phyloP scores from a whole-genome alignment of 2,797 vertebrate genomes.

The Lithobates sylvaticus region DNA sequence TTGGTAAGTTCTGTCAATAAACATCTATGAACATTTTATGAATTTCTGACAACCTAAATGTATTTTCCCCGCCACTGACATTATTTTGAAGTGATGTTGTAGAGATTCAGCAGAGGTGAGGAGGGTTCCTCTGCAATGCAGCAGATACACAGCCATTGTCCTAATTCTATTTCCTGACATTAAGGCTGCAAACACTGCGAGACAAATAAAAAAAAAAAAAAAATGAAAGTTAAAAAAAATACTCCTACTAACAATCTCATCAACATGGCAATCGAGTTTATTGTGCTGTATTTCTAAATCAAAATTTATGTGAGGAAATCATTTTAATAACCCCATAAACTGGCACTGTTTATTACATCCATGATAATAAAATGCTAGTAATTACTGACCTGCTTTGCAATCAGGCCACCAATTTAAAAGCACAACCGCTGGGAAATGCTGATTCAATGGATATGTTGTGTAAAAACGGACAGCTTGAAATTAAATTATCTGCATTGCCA shows the following conservation, averaged over 20 bases:
- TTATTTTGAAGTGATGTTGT: background rate
- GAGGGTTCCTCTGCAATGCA: slow-evolving; percentile 46
- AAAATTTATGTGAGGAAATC: slow-evolving; percentile 54
- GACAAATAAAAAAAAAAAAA: slow-evolving; percentile 21
- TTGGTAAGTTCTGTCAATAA: background rate
- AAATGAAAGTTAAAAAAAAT: slow-evolving; percentile 24
- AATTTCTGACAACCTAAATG: background rate
- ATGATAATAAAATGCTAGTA: slow-evolving; percentile 54
- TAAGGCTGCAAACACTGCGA: slow-evolving; percentile 9
- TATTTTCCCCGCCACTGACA: background rate
- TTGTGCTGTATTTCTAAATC: slow-evolving; percentile 59
- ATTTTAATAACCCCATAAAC: slow-evolving; percentile 61
- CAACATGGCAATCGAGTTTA: slow-evolving; percentile 53
- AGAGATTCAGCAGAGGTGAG: slow-evolving; percentile 12
- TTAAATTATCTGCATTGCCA: slow-evolving; percentile 46
- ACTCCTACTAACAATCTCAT: slow-evolving; percentile 47
- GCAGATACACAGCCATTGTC: slow-evolving; percentile 5
- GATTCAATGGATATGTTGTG: slow-evolving; percentile 54
- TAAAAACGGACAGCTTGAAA: slow-evolving; percentile 54
- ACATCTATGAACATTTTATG: background rate
- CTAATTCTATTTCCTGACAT: slow-evolving; percentile 8
- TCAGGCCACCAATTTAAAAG: slow-evolving; percentile 57
- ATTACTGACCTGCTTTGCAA: slow-evolving; percentile 58
- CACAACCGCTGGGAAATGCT: slow-evolving; percentile 57
- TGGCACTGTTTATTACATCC: slow-evolving; percentile 57